phyloP scores from a whole-genome alignment of 2,797 vertebrate species.

The Microtus obscurus region DNA sequence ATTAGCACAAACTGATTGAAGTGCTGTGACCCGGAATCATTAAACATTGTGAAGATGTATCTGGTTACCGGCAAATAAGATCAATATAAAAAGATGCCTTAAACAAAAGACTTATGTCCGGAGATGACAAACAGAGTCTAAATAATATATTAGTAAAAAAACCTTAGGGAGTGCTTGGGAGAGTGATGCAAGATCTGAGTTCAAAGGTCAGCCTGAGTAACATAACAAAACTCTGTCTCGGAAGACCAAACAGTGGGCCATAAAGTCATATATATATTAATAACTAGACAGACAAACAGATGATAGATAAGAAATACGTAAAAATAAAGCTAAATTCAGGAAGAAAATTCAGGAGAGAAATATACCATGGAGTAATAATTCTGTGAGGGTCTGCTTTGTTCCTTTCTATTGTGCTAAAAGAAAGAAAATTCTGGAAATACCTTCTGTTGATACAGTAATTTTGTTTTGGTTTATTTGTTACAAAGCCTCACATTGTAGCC shows the following conservation, averaged over 20 bases:
- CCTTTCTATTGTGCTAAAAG: not conserved
- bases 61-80: not conserved
- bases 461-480: not conserved
- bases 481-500: not conserved
- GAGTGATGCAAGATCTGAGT: not conserved
- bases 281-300: not conserved
- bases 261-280: not conserved
- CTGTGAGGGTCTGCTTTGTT: not conserved
- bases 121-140: not conserved
- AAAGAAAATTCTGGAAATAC: conserved; percentile 39
- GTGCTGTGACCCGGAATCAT: not conserved
- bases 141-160: not conserved
- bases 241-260: not conserved
- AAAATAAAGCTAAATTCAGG: conserved; percentile 8
- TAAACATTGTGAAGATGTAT: not conserved
- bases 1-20: too few relatives aligned
- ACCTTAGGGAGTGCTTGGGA: not conserved
- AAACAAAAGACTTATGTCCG: not conserved
- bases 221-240: not conserved
- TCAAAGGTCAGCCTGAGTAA: not conserved
- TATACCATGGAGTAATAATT: not conserved
- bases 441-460: not conserved
- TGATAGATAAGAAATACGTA: not conserved
- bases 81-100: not conserved
- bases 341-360: not conserved